These are phyloP conservation scores for Onychomys arenicola DNA, from an alignment of 2,797 vertebrate genomes.

Conservation along the genomic window DNA sequence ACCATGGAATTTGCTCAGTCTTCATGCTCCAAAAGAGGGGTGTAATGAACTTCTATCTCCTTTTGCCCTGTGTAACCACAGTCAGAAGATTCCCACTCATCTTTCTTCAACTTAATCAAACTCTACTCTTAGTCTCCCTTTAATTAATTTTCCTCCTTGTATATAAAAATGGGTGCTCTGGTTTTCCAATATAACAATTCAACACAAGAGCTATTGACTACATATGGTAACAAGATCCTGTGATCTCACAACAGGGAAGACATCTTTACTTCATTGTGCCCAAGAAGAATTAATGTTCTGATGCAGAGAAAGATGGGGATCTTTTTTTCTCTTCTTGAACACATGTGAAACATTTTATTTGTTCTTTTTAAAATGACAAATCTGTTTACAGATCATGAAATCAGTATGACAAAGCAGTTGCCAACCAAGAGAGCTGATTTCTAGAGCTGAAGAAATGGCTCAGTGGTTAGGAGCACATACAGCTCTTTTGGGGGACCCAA, in stretches of 20 bases:
- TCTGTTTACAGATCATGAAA: neutral
- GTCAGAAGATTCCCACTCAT: neutral
- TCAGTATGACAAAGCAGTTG: neutral
- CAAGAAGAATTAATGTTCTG: neutral
- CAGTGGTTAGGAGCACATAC: neutral
- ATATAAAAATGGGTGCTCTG: neutral
- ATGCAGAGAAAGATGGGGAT: neutral
- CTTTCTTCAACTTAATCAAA: slow-evolving; percentile 1
- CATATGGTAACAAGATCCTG: neutral
- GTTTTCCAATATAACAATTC: neutral
- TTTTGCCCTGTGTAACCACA: neutral
- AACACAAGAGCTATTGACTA: neutral
- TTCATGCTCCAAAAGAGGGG: neutral
- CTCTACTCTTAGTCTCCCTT: neutral
- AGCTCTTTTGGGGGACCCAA: neutral
- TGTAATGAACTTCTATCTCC: neutral
- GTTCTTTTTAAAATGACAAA: slow-evolving; percentile 43
- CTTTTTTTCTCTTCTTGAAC: neutral
- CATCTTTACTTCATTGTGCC: neutral
- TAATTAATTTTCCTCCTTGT: neutral
- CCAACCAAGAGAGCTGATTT: neutral
- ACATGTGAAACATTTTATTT: neutral
- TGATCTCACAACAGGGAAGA: neutral
- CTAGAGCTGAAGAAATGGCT: neutral
- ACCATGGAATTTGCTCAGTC: neutral